Conservation (phyloP, 2,797 vertebrate species). For the Lagocephalus sceleratus region DNA sequence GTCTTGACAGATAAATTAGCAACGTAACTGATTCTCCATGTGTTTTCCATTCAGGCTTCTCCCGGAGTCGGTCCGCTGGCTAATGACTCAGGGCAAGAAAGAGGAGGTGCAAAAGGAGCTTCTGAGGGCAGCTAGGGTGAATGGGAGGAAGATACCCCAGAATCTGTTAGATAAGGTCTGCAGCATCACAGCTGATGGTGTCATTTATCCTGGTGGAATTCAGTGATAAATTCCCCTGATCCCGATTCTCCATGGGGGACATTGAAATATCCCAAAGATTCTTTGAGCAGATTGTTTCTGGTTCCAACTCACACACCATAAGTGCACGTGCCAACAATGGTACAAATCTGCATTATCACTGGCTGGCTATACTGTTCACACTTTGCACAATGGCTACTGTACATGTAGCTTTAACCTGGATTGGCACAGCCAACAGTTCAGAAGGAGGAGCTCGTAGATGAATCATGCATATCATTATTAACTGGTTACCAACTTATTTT, state of each 20-base stretch:
- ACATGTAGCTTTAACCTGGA: too few species aligned
- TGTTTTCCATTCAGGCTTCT: constrained; percentile 62
- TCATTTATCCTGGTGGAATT: neutral
- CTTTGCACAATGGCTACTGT: neutral
- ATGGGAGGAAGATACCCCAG: constrained; percentile 62
- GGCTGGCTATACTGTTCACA: too few species aligned
- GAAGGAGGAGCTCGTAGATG: neutral
- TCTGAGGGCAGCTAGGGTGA: constrained; percentile 71
- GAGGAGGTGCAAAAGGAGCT: constrained; percentile 74
- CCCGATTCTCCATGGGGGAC: too few species aligned
- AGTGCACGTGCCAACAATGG: too few species aligned
- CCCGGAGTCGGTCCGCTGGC: constrained; percentile 81
- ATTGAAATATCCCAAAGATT: too few species aligned
- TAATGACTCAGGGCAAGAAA: constrained; percentile 70
- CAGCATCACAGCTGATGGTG: neutral
- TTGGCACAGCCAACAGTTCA: too few species aligned
- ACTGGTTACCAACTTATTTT: neutral
- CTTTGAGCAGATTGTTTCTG: too few species aligned
- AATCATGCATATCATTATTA: neutral
- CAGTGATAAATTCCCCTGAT: neutral
- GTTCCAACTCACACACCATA: too few species aligned
- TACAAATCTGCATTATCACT: too few species aligned
- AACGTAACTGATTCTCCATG: neutral
- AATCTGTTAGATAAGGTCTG: constrained; percentile 73
- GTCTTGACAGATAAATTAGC: neutral